These are phyloP conservation scores for Seira ritae DNA, from an alignment of 2,888 invertebrate species.

Conservation along the genomic window DNA sequence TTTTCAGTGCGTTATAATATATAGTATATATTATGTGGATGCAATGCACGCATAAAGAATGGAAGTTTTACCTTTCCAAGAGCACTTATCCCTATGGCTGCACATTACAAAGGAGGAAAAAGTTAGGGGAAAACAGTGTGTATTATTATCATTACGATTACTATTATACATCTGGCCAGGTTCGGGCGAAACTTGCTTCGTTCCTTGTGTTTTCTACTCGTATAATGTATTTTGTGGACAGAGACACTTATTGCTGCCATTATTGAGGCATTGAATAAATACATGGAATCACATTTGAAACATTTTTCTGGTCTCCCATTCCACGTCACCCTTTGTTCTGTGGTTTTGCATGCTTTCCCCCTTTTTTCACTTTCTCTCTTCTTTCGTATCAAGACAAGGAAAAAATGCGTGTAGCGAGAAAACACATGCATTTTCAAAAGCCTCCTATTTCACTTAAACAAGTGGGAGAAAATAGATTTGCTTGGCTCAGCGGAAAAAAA, in stretches of 20 bases:
- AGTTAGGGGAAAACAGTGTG: background rate
- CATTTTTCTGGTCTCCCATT: background rate
- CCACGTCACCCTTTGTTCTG: slow-evolving; percentile 6
- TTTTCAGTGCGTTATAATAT: background rate
- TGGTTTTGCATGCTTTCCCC: slow-evolving; percentile 15
- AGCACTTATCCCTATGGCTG: background rate
- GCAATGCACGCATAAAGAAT: background rate
- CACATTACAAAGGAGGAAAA: background rate
- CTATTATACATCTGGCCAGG: background rate
- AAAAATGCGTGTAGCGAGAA: slow-evolving; percentile 13
- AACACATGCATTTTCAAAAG: slow-evolving; percentile 20
- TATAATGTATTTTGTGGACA: slow-evolving; percentile 18
- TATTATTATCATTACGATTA: no score
- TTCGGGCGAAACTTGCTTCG: background rate
- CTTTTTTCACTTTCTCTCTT: slow-evolving; percentile 6
- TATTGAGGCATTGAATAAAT: slow-evolving; percentile 20
- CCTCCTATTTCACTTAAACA: slow-evolving; percentile 2
- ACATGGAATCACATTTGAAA: slow-evolving; percentile 14
- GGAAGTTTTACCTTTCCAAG: background rate
- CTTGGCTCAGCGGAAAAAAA: slow-evolving; percentile 17
- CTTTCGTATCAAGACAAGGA: background rate
- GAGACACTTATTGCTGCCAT: slow-evolving; percentile 51
- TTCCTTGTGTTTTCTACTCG: background rate
- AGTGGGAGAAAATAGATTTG: background rate
- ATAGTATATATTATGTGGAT: no score